Base-by-base conservation (phyloP, 1,140 invertebrate genomes). In the Ostrea edulis region DNA sequence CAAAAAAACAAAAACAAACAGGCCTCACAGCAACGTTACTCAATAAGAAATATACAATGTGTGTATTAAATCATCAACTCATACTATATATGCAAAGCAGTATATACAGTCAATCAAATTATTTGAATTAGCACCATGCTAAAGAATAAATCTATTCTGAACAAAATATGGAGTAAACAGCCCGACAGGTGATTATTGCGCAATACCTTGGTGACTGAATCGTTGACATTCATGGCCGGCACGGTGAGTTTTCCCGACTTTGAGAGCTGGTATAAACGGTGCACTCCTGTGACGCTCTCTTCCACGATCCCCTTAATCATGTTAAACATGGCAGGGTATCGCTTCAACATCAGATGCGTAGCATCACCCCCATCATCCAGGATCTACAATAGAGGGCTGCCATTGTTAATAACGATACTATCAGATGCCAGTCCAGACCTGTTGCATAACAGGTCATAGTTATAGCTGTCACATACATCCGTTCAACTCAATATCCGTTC, bases 181-280 rank as follows among this genome's bases (percentile, higher is more conserved):
- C 2, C 35, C 5, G 35, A 44, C 35, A 44, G 35, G 5, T 44
- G 5, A 44, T 44, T 44, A 44, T 44, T 44, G 5, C 1, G 35
- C 35, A 44, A 44, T 84, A 94, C 95, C 93, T 99, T 99, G 0
- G 98, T 99, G 11, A 99, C 98, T 35, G 98, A 99, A 95, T 99
- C 98, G 94, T 99, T 99, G 53, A 99, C 98, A 95, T 99, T 99
- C 98, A 99, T 99, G 2, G 99, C 98, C 2, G 98, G 98, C n/a
- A 99, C 98, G 20, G 97, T 97, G 62, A 99, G 95, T 95, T 99
- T 99, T 84, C 97, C 97, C 44, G 97, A 97, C 95, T 99, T 99
- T 22, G 98, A 98, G 53, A 99, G 96, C 95, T 99, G 98, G 94
- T 99, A 99, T 22, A 99, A 96, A 91, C 98, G 96, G 95, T 99